Evolutionary conservation across 2,888 invertebrate genomes (phyloP), one percentile per base, ranked within the genome.

Genomic region (Lydus trimaculatus): DNA sequence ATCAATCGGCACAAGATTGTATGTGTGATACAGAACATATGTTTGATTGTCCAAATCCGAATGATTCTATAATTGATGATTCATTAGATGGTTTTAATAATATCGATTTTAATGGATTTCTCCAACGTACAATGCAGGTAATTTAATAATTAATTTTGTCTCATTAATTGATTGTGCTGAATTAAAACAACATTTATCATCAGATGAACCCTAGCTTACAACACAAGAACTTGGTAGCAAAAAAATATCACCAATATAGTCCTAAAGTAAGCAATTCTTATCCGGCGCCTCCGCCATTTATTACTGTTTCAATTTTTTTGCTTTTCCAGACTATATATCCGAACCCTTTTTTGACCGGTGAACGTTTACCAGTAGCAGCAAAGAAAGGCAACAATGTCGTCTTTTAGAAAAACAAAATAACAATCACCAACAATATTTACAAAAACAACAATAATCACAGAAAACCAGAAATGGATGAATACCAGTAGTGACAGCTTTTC

Each of bases 21-120:
- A 96, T 98, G 91, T 99, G 99, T 78, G 99, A 99, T 83, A 92
- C 93, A 15, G 99, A 99, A 81, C 99, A 99, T 86, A 99, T 97
- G 96, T 94, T 97, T 84, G 93, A 93, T 83, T 98, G 98, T 83
- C 92, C 94, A 0, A 67, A 63, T 28, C 92, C 94, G 0, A 89
- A 89, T 31, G 84, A 86, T 25, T 84, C 86, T 23, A 66, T 81
- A 15, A 75, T 72, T 3, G 80, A 82, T 25, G 78, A 82, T 43
- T 75, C 82, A 2, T 72, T 82, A 63, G 82, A 85, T 39, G 76
- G 83, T 23, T 83, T 88, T 17, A 83, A 84, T 15, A 87, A 88
- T 72, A 84, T 90, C 3, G 90, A 91, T 66, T 87, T 94, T 67
- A 91, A 92, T 79, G 89, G 91, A 74, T 90, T 93, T 74, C 89